These are phyloP conservation scores for Malthinus seriepunctatus DNA, from an alignment of 2,888 invertebrate genomes.

Conservation along the genomic window DNA sequence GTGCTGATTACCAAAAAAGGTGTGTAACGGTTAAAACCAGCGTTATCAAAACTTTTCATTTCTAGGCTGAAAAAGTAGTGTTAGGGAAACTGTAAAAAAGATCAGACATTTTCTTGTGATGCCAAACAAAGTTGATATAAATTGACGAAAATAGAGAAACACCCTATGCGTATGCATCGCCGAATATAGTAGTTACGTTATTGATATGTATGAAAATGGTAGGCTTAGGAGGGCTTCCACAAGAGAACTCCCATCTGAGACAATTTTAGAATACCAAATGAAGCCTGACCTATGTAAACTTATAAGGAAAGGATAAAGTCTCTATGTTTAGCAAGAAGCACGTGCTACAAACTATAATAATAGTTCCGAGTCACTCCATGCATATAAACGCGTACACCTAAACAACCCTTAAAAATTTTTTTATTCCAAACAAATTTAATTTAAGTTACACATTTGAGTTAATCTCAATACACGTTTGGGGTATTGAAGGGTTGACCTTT, in stretches of 20 bases:
- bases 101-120: too few relatives aligned
- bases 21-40: too few relatives aligned
- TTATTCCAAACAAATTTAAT: neutral
- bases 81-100: too few relatives aligned
- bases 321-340: conserved; percentile 1
- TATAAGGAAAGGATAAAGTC: conserved; percentile 6
- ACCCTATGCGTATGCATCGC: too few relatives aligned
- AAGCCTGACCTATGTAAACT: conserved; percentile 17
- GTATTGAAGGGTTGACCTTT: conserved; percentile 2
- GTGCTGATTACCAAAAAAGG: too few relatives aligned
- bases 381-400: neutral
- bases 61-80: too few relatives aligned
- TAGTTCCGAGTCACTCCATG: neutral
- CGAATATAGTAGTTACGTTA: too few relatives aligned
- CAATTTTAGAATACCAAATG: conserved; percentile 12
- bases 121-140: too few relatives aligned
- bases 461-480: conserved; percentile 9
- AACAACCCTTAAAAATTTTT: neutral
- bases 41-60: too few relatives aligned
- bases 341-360: neutral
- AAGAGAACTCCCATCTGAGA: conserved; percentile 4
- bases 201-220: too few relatives aligned
- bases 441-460: conserved; percentile 3
- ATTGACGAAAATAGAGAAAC: too few relatives aligned
- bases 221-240: too few relatives aligned